Conservation (phyloP, 2,113 vertebrate genomes). For the Corydoras maculifer region DNA sequence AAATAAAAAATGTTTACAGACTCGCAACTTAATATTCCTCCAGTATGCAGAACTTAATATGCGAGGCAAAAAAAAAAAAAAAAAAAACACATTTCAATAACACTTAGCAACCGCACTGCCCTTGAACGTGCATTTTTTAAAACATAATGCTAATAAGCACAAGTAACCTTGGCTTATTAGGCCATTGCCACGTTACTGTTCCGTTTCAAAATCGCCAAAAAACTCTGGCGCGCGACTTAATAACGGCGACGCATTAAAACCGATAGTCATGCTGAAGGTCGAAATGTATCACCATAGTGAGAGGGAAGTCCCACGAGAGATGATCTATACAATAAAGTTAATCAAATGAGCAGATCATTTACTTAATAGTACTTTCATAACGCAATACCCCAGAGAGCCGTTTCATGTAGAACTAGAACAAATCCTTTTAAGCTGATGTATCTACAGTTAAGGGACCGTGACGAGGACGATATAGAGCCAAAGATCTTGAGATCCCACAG, state of each 20-base stretch:
- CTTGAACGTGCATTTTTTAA: slow-evolving; percentile 15
- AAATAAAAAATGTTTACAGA: slow-evolving; percentile 42
- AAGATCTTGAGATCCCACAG: slow-evolving; percentile 18
- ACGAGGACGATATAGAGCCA: slow-evolving; percentile 9
- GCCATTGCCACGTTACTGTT: background rate
- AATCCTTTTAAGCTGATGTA: background rate
- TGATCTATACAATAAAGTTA: background rate
- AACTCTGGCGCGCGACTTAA: background rate
- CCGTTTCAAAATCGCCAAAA: background rate
- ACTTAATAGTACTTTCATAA: slow-evolving; percentile 1
- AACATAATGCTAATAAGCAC: slow-evolving; percentile 23
- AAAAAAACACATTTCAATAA: slow-evolving; percentile 17
- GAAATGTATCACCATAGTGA: slow-evolving; percentile 11
- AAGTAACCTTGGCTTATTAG: slow-evolving; percentile 25
- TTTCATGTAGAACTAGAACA: too few relatives aligned
- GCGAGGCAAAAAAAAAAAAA: slow-evolving; percentile 11
- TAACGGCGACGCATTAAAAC: slow-evolving; percentile 16
- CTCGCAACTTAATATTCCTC: slow-evolving; percentile 38
- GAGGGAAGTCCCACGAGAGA: background rate
- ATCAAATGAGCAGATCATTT: background rate
- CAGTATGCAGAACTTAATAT: slow-evolving; percentile 36
- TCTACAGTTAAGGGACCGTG: slow-evolving; percentile 4
- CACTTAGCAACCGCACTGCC: slow-evolving; percentile 17
- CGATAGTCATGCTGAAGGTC: slow-evolving; percentile 10
- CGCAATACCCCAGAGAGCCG: background rate